Conservation (phyloP, 2,797 vertebrate genomes). For the Spondyliosoma cantharus region DNA sequence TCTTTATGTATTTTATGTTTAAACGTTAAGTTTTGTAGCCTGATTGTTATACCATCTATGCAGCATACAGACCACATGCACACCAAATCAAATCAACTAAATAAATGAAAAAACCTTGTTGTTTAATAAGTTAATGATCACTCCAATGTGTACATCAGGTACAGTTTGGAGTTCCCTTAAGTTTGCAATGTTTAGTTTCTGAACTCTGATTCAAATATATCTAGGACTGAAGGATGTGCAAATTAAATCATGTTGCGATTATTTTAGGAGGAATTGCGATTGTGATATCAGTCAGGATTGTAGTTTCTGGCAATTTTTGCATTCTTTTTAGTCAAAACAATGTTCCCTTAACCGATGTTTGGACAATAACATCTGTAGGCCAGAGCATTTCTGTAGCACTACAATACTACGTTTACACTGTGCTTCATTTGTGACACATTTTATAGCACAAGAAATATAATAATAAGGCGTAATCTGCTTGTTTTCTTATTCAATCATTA, state of each 20-base stretch:
- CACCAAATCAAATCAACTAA: background rate
- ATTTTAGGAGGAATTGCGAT: too few relatives aligned
- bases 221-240: too few relatives aligned
- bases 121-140: background rate
- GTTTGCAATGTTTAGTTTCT: background rate
- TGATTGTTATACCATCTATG: background rate
- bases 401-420: too few relatives aligned
- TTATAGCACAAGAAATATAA: background rate
- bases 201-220: background rate
- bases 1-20: background rate
- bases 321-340: too few relatives aligned
- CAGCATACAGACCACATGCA: background rate
- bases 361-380: too few relatives aligned
- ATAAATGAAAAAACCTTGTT: background rate
- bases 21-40: background rate
- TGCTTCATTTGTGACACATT: too few relatives aligned
- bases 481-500: background rate
- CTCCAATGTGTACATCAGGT: background rate
- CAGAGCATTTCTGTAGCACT: too few relatives aligned
- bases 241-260: too few relatives aligned
- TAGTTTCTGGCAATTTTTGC: too few relatives aligned
- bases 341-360: too few relatives aligned
- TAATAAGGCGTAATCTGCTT: background rate
- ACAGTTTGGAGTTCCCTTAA: background rate
- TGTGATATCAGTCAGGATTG: too few relatives aligned